Evolutionary conservation across 1,140 invertebrate species (phyloP).

Genomic region (Drosophila albomicans): DNA sequence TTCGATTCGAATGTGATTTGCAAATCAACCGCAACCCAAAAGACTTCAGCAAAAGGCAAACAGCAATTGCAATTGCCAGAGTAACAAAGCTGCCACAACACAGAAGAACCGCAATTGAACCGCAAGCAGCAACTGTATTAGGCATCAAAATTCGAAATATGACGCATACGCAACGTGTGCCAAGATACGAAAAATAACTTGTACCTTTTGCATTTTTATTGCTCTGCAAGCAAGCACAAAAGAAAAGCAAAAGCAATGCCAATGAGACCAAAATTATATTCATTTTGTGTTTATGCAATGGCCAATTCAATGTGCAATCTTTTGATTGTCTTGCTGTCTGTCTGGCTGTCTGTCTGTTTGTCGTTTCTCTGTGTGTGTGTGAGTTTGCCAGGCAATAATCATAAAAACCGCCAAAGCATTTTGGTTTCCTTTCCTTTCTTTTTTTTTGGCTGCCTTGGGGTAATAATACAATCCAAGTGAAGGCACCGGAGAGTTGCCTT

Average conservation of each 20-base stretch:
- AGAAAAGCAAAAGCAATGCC: constrained; percentile 32
- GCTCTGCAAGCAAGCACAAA: constrained; percentile 38
- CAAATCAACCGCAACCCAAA: no score
- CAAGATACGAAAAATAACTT: constrained; percentile 1
- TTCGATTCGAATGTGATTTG: not conserved
- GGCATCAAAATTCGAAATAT: constrained; percentile 13
- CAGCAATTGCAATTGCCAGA: not conserved
- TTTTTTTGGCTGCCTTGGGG: constrained; percentile 46
- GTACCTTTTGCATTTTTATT: constrained; percentile 48
- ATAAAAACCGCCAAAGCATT: constrained; percentile 76
- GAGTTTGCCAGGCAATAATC: constrained; percentile 69
- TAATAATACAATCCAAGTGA: constrained; percentile 62
- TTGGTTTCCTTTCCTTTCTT: constrained; percentile 27
- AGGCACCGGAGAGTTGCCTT: constrained; percentile 12
- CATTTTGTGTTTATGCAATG: constrained; percentile 68
- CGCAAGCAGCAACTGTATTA: not conserved
- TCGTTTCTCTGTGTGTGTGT: constrained; percentile 30
- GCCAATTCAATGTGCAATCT: constrained; percentile 75
- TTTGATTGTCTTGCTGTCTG: constrained; percentile 24
- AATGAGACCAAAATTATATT: constrained; percentile 52
- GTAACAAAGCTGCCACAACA: not conserved
- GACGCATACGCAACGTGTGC: constrained; percentile 35
- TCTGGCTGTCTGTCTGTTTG: constrained; percentile 10
- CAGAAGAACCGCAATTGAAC: not conserved
- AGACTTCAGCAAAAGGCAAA: no score